Base-by-base conservation (phyloP, 2,113 vertebrate species). In the Toxotes chatareus region DNA sequence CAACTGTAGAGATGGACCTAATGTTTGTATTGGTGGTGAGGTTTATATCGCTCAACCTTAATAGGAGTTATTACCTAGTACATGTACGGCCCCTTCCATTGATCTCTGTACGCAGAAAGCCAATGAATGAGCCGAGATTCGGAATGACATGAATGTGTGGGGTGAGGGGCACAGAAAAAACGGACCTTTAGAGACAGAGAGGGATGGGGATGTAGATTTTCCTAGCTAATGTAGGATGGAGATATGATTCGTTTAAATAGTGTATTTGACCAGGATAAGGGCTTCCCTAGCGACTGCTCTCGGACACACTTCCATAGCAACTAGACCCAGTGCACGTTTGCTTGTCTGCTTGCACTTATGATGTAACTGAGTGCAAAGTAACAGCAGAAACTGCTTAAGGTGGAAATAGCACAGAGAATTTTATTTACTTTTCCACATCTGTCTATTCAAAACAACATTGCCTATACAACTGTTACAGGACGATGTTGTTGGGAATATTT, bases 1-100 rank as follows among this genome's bases (percentile, higher is more conserved):
- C 82, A 88, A 83, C 79, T 65, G 70, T 92, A 88, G 91, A 93
- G 88, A 89, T 91, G 92, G 91, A 94, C 89, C 86, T 91, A 93
- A 93, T 27, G 85, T 93, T 93, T 94, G 92, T 92, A 87, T 89
- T 70, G 86, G 77, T 90, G 87, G 84, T 84, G 88, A 91, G 87
- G 86, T 85, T 92, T 84, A 64, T 88, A 84, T 84, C n/a, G 79
- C 79, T 77, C 70, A 65, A 84, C 46, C 63, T 44, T 76, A 84
- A 87, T 81, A 80, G 66, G 82, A 74, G 23, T 78, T 81, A 67
- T 86, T 88, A 78, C 63, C 65, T 61, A 82, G 75, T 85, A 77
- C 27, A 23, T 69, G 65, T 81, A 49, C 34, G 83, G 64, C 74
- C 80, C 67, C 76, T 75, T 79, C 38, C 46, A 65, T 84, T 85